phyloP scores from a whole-genome alignment of 92 coral and sea anemone genomes.

The Metridium senile region DNA sequence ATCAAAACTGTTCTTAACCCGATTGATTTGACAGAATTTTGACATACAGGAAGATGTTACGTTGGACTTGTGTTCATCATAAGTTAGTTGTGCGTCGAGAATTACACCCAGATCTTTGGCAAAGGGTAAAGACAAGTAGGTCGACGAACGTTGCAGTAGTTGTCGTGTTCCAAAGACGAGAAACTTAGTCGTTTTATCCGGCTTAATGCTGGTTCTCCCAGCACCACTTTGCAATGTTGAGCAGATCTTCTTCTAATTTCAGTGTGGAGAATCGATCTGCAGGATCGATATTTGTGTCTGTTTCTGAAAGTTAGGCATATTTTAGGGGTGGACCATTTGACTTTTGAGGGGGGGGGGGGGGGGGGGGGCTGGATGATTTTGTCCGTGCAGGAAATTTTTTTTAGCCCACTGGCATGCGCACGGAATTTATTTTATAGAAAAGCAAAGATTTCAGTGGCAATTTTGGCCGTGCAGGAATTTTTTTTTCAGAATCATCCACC shows the following conservation, averaged over 20 bases:
- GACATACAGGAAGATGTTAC: conserved; percentile 27
- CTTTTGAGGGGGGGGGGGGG: too few relatives aligned
- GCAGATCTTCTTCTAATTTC: conserved; percentile 26
- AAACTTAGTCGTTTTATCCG: conserved; percentile 32
- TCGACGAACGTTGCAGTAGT: conserved; percentile 15
- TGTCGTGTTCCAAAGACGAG: conserved; percentile 42
- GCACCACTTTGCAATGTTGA: conserved; percentile 40
- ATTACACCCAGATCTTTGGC: conserved; percentile 25
- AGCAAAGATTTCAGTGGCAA: too few relatives aligned
- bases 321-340: too few relatives aligned
- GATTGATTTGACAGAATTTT: conserved; percentile 49
- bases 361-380: too few relatives aligned
- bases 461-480: too few relatives aligned
- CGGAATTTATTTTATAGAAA: too few relatives aligned
- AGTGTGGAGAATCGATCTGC: too few relatives aligned
- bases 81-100: conserved; percentile 31
- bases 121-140: conserved; percentile 11
- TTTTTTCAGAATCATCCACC: too few relatives aligned
- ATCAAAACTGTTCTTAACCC: conserved; percentile 38
- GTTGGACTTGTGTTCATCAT: not conserved
- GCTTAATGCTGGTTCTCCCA: conserved; percentile 40
- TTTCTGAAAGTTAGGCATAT: too few relatives aligned
- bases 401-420: too few relatives aligned
- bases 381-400: too few relatives aligned
- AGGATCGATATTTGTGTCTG: too few relatives aligned